Base-by-base conservation (phyloP, 2,113 vertebrate species). In the Ancistrus triradiatus region DNA sequence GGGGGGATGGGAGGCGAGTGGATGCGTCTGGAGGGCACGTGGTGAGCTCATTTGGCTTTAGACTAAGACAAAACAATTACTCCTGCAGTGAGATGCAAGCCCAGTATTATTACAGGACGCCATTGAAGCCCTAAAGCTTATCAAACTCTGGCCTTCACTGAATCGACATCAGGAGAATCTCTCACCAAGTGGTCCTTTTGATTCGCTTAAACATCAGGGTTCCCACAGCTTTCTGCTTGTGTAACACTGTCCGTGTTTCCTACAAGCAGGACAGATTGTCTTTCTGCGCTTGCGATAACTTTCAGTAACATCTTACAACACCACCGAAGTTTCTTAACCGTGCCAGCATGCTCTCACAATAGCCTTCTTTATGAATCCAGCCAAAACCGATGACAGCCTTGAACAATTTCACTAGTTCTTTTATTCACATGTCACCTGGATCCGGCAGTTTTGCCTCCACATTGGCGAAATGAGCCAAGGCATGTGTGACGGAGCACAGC, bases 21-120 rank as follows among this genome's bases (percentile, higher is more conserved):
- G n/a, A n/a, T n/a, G 35, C 10, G 50, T 63, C 66, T 74, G 52
- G 61, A 50, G 62, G 49, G 49, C 66, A 69, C 44, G 35, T 64
- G 70, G 56, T 48, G 43, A 73, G 61, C 22, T 59, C 50, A 50
- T 73, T 63, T 68, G 60, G 66, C 44, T 53, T 63, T 38, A 47
- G 9, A 57, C 42, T 28, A 55, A 27, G 40, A 64, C 51, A 56
- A 37, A 53, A 68, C 43, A 63, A 35, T 58, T 63, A 48, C 40
- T 10, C 40, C 6, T 61, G 21, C 55, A 49, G 47, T 28, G 15
- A 56, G 9, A 33, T 6, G 3, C 63, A 60, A 55, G 35, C 14
- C n/a, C 7, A 47, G n/a, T n/a, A n/a, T n/a, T n/a, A n/a, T n/a
- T n/a, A n/a, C n/a, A n/a, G 27, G 27, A 55, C 28, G 33, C 49